Evolutionary conservation across 2,888 invertebrate species (phyloP).

Genomic region (Halictus ligatus): DNA sequence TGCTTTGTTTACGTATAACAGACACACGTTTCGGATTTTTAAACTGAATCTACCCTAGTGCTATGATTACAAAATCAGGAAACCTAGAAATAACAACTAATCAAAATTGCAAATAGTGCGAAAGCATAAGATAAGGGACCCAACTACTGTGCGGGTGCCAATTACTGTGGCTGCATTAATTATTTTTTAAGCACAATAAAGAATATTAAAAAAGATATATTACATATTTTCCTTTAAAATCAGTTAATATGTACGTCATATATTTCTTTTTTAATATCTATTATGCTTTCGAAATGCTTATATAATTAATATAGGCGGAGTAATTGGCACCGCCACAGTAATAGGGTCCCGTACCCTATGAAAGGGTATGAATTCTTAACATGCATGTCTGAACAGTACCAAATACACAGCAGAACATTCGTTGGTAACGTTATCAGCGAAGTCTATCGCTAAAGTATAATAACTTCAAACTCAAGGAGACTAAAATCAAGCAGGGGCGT

Average conservation of each 20-base stretch:
- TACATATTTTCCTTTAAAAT: too few relatives aligned
- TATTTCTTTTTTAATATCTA: too few relatives aligned
- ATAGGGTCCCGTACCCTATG: too few relatives aligned
- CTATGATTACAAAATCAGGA: background rate
- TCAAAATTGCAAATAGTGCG: background rate
- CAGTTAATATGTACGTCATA: too few relatives aligned
- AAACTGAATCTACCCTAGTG: background rate
- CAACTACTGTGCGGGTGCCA: too few relatives aligned
- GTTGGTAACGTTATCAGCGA: background rate
- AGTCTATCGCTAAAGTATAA: background rate
- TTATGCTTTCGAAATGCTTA: too few relatives aligned
- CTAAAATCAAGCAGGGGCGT: background rate
- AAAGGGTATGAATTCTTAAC: background rate
- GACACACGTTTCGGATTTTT: background rate
- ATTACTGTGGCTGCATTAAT: too few relatives aligned
- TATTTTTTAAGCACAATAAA: too few relatives aligned
- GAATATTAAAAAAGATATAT: too few relatives aligned
- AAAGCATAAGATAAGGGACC: background rate
- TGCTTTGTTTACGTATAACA: background rate
- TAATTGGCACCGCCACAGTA: too few relatives aligned
- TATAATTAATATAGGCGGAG: too few relatives aligned
- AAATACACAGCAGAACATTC: background rate
- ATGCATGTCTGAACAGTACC: background rate
- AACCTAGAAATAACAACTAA: background rate
- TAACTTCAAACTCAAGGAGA: background rate